Evolutionary conservation across 2,888 invertebrate genomes (phyloP), one percentile per base, ranked within the genome.

Genomic region (Calameuta pallipes): DNA sequence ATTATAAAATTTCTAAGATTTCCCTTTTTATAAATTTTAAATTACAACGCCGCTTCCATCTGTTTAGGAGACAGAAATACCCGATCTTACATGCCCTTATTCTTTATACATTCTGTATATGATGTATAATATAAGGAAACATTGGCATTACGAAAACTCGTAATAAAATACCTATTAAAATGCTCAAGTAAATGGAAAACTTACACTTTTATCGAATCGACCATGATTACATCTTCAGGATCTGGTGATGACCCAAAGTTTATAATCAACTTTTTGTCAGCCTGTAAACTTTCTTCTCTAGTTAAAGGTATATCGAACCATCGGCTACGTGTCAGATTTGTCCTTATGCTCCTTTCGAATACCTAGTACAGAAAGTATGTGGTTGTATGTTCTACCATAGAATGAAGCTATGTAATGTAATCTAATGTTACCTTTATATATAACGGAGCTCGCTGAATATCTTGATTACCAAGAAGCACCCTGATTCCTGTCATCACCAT

Each of bases 291-390:
- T 92, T 99, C 99, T 87, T 99, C 98, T 74, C 98, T 94, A 0
- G 98, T 97, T 83, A 99, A 93, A 0, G 99, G 98, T 84, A 99
- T 95, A 90, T 99, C 99, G 89, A 96, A 98, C 99, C 99, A 99
- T 23, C 99, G 94, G 84, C 95, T 95, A 41, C 97, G 94, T 0
- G 94, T 94, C 4, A 96, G 93, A 11, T 94, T 93, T 0, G 96
- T 96, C 15, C 94, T 94, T n/a, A 97, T 93, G 9, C 94, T 94
- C 84, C 97, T 93, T 4, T 96, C 96, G 88, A 95, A 95, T 2
- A 96, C 92, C 94, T 94, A 83, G 33, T 71, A 23, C 56, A 79
- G 71, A n/a, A 76, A 36, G 33, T 23, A 36, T 37, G 41, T 35
- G 23, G 36, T 76, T 12, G 41, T 0, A 68, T 35, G 33, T 41